phyloP scores from a whole-genome alignment of 1,140 invertebrate genomes.

The Aporrectodea caliginosa region DNA sequence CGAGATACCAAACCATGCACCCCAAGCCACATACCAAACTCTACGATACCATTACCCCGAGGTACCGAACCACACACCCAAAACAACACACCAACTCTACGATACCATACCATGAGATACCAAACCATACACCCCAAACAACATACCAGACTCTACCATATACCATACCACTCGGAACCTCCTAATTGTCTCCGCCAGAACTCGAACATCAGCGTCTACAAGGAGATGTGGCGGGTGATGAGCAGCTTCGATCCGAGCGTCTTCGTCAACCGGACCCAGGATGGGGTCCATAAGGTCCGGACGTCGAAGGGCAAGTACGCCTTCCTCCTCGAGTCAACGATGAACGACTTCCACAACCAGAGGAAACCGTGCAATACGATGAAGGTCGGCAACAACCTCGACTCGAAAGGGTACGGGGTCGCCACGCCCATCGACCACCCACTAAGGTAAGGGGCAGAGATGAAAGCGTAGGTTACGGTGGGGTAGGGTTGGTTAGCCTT shows the following conservation, averaged over 20 bases:
- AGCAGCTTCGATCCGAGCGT: neutral
- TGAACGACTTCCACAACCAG: constrained; percentile 51
- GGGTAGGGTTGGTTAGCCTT: no score
- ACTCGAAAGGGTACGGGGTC: constrained; percentile 89
- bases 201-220: constrained; percentile 28
- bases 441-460: constrained; percentile 57
- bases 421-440: constrained; percentile 84
- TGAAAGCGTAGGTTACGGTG: no score
- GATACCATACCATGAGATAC: no score
- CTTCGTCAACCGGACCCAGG: neutral
- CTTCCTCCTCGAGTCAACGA: constrained; percentile 52
- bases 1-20: no score
- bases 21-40: no score
- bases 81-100: no score
- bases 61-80: no score
- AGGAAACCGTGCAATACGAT: constrained; percentile 79
- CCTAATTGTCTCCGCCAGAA: no score
- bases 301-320: constrained; percentile 43
- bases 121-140: no score
- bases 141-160: no score
- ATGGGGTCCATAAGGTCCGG: constrained; percentile 18
- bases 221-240: constrained; percentile 62
- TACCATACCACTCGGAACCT: no score
- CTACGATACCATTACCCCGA: no score
- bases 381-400: constrained; percentile 72